Base-by-base conservation (phyloP, 1,140 invertebrate genomes). In the Mactra quadrangularis region DNA sequence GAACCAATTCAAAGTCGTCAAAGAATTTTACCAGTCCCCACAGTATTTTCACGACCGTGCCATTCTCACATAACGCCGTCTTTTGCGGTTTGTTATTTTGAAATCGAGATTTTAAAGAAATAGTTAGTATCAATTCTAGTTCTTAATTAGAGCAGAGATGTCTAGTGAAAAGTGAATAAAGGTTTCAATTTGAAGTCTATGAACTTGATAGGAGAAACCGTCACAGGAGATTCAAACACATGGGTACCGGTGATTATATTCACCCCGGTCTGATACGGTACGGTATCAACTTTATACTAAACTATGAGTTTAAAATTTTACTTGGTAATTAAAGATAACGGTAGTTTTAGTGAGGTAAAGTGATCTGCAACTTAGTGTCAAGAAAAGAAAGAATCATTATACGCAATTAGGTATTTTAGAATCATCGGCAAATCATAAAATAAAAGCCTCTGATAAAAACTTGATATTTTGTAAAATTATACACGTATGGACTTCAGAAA, bases 211-310 rank as follows among this genome's bases (percentile, higher is more conserved):
- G 29, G 19, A 4, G 31, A 17, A 13, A 19, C 31, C n/a, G 59
- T 68, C 41, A 68, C 22, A 1, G 9, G 64, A 68, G 64, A 47
- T 29, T 15, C 11, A 3, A 17, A 33, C 64, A 68, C 64, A 68
- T 68, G 64, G n/a, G 41, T 19, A 68, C 64, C 27, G n/a, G 41
- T 50, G 29, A 68, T 68, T 68, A 68, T 17, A 25, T n/a, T n/a
- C n/a, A 41, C 6, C 6, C 38, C 6, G 38, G 38, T 41, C 38
- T 41, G 6, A 41, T 41, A 7, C 15, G 6, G 6, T 41, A 41
- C 38, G 15, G 38, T 41, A 7, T 41, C 6, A 41, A 41, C 38
- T 15, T 41, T 7, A 41, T 15, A 41, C 38, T 15, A 41, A 41
- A 15, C n/a, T n/a, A n/a, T n/a, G n/a, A n/a, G n/a, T n/a, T n/a